Evolutionary conservation across 1,140 invertebrate species (phyloP), one percentile per base, ranked within the genome.

Genomic region (Ceratina japonica): DNA sequence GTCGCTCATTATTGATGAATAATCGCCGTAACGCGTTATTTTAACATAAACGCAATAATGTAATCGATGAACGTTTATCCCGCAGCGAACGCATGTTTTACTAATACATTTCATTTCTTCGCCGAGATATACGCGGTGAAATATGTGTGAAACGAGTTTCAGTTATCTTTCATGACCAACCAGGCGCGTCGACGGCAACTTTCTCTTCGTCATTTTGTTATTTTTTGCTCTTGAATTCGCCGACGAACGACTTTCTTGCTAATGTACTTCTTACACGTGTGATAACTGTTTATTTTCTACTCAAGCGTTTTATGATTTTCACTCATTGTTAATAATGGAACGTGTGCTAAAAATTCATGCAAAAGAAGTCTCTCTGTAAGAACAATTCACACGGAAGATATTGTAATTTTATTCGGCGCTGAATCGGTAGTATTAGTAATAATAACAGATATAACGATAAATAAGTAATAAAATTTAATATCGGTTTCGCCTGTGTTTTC

Each of bases 211-310:
- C 20, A 27, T 63, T 63, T 54, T 37, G 10, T 31, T 62, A 62
- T 54, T 77, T 71, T 63, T 77, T 70, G 49, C 52, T 71, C 68
- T 37, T 22, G 16, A n/a, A 70, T 62, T 62, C 58, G 54, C 24
- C 27, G 22, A 37, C n/a, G 24, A 44, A 70, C 56, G 13, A 70
- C 75, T 76, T 76, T 76, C 75, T 8, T 76, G 10, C 31, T 76
- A 37, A 76, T 61, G 54, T 31, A 59, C 54, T 69, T 51, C 58
- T 76, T 69, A 15, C n/a, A 20, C 1, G 20, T n/a, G 18, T n/a
- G 24, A 37, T 65, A 58, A 24, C 1, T 52, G 16, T 18, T 75
- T 18, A 18, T 58, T 75, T 61, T 71, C 16, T 58, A 65, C 13
- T 56, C 7, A 27, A 65, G 2, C 7, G 13, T 22, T 44, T 65